Evolutionary conservation across 2,797 vertebrate species (phyloP), one percentile per base, ranked within the genome.

Genomic region (Heteromormyrus szaboi): DNA sequence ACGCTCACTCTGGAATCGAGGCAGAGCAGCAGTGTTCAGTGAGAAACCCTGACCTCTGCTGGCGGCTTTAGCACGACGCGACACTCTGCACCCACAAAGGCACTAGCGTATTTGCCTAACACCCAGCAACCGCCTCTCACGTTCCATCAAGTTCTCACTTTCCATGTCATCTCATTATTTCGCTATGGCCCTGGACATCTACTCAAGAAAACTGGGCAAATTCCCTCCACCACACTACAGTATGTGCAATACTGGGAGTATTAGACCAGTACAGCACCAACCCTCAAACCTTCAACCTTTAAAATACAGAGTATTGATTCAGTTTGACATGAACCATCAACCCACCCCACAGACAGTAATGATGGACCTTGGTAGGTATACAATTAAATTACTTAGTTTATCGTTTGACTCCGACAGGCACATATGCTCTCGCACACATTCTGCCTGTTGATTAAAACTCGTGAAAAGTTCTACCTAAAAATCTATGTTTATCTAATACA

Each of bases 21-120:
- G 33, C 12, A 25, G 37, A 6, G 72, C 72, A 14, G 44, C 48
- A 29, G 44, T 6, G 46, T 51, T 37, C 12, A 5, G 85, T 86
- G 81, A 88, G 25, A 56, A 88, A 88, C 50, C 12, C 84, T 65
- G 88, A 54, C 88, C 88, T 65, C 88, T 88, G 88, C 79, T 88
- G 88, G 88, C 19, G 14, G 54, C 56, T 50, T 79, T 41, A 44
- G 37, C 14, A 19, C 2, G 33, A 19, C 37, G 4, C 6, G 14
- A 76, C 68, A 41, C 11, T 76, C 68, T 19, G 37, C 72, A 33
- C 33, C 12, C 5, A 79, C 33, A 79, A 44, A 79, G 37, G 72
- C 72, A 79, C 4, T 2, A 19, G 72, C 2, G 0, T 1, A 29
- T 12, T 44, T 33, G 33, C 5, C 33, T 7, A 76, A 76, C 33